Base-by-base conservation (phyloP, 2,113 vertebrate genomes). In the Mesembrinibis cayennensis region DNA sequence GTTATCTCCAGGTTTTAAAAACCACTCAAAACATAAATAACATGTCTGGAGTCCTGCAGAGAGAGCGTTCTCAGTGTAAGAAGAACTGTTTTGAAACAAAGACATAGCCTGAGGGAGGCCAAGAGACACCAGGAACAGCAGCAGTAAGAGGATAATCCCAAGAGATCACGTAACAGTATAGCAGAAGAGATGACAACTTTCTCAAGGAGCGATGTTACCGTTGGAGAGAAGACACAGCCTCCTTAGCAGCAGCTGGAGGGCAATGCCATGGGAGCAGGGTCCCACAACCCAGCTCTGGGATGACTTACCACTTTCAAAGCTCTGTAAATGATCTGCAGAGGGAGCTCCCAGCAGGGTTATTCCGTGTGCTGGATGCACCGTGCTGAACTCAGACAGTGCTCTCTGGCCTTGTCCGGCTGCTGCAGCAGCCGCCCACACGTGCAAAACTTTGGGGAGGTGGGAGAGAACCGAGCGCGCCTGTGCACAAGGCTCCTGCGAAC, bases 311-410 rank as follows among this genome's bases (percentile, higher is more conserved):
- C 59, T 36, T 58, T 19, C 77, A 52, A 22, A 71, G 77, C 81
- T 95, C 79, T 36, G 34, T 16, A 7, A 55, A 26, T 1, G n/a
- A 91, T 71, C 91, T 95, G 87, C 86, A 95, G 87, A 91, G 87
- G 83, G 89, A 95, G 92, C 85, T 85, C 61, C 1, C 3, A 49
- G 92, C 59, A 82, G 95, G 34, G 78, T 50, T 59, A 63, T 53
- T 82, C 74, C 82, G 32, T 13, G 23, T 3, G 0, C 17, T 25
- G 76, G 18, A 23, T 34, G 32, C 21, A 19, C 62, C 15, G 32
- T 10, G 50, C 45, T 32, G 65, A 74, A 34, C 65, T 8, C 1
- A 1, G 72, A 19, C 7, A 0, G 32, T 1, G 71, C 47, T n/a
- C 83, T 38, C 71, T 18, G 62, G 30, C 82, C 52, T 55, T 9